These are phyloP conservation scores for Scrobipalpa atriplicella DNA, from an alignment of 2,888 invertebrate genomes.

Conservation along the genomic window DNA sequence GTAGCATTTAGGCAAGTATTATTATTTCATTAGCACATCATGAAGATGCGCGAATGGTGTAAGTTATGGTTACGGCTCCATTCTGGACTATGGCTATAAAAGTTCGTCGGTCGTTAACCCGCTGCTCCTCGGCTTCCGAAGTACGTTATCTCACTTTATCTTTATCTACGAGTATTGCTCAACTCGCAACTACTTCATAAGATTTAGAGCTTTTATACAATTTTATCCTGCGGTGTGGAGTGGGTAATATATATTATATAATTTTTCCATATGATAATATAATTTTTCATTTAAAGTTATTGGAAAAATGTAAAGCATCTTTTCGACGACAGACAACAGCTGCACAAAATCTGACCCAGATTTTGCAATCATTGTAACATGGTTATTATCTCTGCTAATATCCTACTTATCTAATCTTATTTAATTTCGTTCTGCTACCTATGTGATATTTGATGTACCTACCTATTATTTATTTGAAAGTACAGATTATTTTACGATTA, in stretches of 20 bases:
- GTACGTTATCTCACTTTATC: conserved; percentile 32
- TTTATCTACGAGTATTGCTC: conserved; percentile 26
- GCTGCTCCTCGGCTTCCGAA: conserved; percentile 29
- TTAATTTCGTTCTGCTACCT: not conserved
- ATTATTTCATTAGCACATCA: conserved; percentile 32
- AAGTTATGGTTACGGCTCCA: conserved; percentile 46
- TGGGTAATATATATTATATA: no score
- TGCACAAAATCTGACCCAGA: not conserved
- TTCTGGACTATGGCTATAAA: conserved; percentile 42
- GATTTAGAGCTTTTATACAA: not conserved
- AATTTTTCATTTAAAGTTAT: not conserved
- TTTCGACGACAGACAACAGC: not conserved
- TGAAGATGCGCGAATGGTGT: conserved; percentile 34
- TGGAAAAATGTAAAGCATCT: not conserved
- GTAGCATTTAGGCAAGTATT: conserved; percentile 25
- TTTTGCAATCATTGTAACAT: not conserved
- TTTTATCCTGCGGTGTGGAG: not conserved
- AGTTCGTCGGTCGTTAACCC: conserved; percentile 53
- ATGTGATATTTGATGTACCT: not conserved
- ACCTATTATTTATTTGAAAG: not conserved
- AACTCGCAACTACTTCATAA: conserved; percentile 9
- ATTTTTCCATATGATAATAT: no score
- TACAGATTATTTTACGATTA: not conserved
- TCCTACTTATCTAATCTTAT: conserved; percentile 7
- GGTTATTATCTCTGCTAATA: not conserved